Percentiles rank a stretch among this genome's conserved stretches.
Evolutionary conservation across 1,140 invertebrate species (phyloP).

Genomic region (Notospermus geniculatus): DNA sequence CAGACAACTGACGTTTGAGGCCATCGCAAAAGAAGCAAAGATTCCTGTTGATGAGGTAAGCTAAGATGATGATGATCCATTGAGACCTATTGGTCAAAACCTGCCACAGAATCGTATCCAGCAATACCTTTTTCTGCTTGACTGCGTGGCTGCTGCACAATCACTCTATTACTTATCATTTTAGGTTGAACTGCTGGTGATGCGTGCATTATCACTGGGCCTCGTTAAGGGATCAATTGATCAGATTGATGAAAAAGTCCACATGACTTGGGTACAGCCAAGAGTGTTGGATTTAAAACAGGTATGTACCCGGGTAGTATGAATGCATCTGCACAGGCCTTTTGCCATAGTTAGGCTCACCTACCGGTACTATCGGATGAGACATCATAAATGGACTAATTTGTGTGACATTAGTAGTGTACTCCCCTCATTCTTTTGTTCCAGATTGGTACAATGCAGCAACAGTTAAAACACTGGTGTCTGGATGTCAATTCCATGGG

Average conservation of each 20-base stretch:
- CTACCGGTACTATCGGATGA: neutral
- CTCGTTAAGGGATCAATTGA: constrained; percentile 93
- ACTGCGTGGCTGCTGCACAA: neutral
- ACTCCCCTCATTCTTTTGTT: constrained; percentile 24
- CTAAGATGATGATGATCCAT: too few relatives aligned
- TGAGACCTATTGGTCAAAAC: neutral
- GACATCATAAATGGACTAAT: too few relatives aligned
- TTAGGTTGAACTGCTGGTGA: constrained; percentile 92
- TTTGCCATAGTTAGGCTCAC: neutral
- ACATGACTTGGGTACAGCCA: constrained; percentile 90
- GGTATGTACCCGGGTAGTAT: constrained; percentile 53
- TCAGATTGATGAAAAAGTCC: constrained; percentile 79
- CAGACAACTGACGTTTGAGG: constrained; percentile 81
- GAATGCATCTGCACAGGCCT: too few relatives aligned
- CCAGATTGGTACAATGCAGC: constrained; percentile 77
- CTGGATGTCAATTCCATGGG: constrained; percentile 81
- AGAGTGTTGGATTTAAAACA: constrained; percentile 76
- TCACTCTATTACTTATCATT: constrained; percentile 2
- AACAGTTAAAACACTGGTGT: constrained; percentile 76
- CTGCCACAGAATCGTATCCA: neutral
- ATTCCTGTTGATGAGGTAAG: constrained; percentile 65
- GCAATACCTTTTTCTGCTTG: neutral
- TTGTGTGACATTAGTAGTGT: too few relatives aligned
- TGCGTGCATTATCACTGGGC: constrained; percentile 96
- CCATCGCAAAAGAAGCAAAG: constrained; percentile 84